Evolutionary conservation across 1,140 invertebrate species (phyloP).

Genomic region (Pinna nobilis): DNA sequence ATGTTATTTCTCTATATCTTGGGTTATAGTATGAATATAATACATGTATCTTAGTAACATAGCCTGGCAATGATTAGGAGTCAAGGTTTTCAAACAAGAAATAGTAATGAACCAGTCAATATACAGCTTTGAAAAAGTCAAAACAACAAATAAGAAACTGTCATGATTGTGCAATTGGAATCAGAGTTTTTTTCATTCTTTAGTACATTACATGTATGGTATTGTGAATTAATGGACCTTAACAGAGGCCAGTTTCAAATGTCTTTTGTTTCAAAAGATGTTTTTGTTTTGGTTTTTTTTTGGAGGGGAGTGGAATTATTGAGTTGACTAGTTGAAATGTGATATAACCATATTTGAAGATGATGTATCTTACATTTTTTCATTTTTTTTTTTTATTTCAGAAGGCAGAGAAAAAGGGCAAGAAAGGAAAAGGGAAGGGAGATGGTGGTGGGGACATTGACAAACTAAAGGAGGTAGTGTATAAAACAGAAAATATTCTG

Average conservation of each 20-base stretch:
- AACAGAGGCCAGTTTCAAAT: neutral
- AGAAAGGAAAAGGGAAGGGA: conserved; percentile 24
- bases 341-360: neutral
- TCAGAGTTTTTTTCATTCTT: too few species aligned
- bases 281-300: neutral
- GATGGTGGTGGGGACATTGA: conserved; percentile 32
- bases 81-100: too few species aligned
- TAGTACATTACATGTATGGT: neutral
- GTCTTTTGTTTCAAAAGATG: neutral
- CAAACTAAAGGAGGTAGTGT: conserved; percentile 41
- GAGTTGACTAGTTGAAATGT: neutral
- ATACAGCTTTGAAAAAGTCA: too few species aligned
- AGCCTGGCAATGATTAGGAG: too few species aligned
- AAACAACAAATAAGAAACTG: too few species aligned
- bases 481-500: too few species aligned
- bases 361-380: neutral
- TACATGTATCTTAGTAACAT: too few species aligned
- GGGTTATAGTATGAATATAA: too few species aligned
- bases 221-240: neutral
- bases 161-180: too few species aligned
- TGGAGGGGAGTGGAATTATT: neutral
- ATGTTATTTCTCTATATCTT: too few species aligned
- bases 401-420: conserved; percentile 35
- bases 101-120: too few species aligned
- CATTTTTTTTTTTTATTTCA: conserved; percentile 12